phyloP scores from a whole-genome alignment of 1,140 invertebrate species.

The Drosophila eugracilis region DNA sequence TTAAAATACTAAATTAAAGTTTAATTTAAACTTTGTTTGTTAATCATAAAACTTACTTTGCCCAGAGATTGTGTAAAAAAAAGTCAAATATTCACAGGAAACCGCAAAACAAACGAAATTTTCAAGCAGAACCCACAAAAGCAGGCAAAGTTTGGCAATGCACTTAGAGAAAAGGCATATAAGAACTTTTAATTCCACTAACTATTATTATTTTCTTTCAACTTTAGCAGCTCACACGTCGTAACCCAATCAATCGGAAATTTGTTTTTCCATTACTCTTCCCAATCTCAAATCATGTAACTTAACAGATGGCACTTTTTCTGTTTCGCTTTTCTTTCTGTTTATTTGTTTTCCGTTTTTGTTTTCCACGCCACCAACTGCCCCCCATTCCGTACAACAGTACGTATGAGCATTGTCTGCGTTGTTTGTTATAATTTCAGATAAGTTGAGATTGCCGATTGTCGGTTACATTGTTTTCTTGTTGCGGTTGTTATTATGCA shows the following conservation, averaged over 20 bases:
- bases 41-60: background rate
- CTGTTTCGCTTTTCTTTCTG: background rate
- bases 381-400: slow-evolving; percentile 33
- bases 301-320: slow-evolving; percentile 20
- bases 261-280: slow-evolving; percentile 5
- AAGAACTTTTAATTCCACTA: too few species aligned
- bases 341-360: background rate
- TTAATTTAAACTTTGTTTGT: too few species aligned
- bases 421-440: slow-evolving; percentile 45
- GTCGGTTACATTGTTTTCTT: slow-evolving; percentile 59
- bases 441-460: slow-evolving; percentile 59
- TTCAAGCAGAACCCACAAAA: slow-evolving; percentile 11
- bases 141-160: background rate
- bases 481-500: slow-evolving; percentile 63
- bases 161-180: background rate
- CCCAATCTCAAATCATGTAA: slow-evolving; percentile 7
- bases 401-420: slow-evolving; percentile 48
- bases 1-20: too few species aligned
- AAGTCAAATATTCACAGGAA: background rate
- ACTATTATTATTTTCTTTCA: too few species aligned
- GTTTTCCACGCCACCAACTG: too few species aligned
- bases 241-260: slow-evolving; percentile 4
- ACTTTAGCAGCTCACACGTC: background rate
- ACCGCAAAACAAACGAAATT: background rate
- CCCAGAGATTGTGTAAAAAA: background rate